Percentiles rank a stretch among this genome's conserved stretches.
Conservation (phyloP, 2,797 vertebrate genomes). For the Hypotaenidia philippensis region DNA sequence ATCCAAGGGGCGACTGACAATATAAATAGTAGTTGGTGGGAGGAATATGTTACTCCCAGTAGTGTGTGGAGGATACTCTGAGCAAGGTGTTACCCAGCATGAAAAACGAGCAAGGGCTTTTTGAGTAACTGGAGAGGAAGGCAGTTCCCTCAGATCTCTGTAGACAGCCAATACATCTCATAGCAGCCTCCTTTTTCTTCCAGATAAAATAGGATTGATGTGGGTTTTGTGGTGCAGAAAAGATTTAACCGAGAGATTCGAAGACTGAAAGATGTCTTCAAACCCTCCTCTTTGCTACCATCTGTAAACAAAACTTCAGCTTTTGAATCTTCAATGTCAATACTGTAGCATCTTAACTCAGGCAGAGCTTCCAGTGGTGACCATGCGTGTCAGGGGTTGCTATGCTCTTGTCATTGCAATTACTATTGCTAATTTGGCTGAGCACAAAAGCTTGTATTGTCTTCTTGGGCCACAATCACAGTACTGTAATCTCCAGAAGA, state of each 20-base stretch:
- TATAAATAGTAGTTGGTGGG: slow-evolving; percentile 37
- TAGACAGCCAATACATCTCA: not conserved
- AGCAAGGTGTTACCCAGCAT: slow-evolving; percentile 16
- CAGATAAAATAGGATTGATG: not conserved
- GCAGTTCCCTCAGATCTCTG: not conserved
- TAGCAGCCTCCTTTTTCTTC: not conserved
- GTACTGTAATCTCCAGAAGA: not conserved
- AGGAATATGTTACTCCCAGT: not conserved
- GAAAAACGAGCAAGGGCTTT: not conserved
- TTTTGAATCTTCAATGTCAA: not conserved
- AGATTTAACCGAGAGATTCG: not conserved
- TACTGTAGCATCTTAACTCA: not conserved
- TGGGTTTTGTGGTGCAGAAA: not conserved
- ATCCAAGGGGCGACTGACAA: not conserved
- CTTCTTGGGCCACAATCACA: not conserved
- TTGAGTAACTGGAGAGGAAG: not conserved
- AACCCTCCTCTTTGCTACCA: not conserved
- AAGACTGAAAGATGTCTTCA: not conserved
- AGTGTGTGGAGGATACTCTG: not conserved
- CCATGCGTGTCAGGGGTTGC: not conserved
- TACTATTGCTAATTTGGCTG: not conserved
- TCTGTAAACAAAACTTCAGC: not conserved
- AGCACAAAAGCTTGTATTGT: not conserved
- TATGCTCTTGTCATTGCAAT: not conserved
- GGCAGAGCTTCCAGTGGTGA: not conserved